Conservation (phyloP, 2,888 invertebrate genomes). For the Imbricaverruca yamaguchii region DNA sequence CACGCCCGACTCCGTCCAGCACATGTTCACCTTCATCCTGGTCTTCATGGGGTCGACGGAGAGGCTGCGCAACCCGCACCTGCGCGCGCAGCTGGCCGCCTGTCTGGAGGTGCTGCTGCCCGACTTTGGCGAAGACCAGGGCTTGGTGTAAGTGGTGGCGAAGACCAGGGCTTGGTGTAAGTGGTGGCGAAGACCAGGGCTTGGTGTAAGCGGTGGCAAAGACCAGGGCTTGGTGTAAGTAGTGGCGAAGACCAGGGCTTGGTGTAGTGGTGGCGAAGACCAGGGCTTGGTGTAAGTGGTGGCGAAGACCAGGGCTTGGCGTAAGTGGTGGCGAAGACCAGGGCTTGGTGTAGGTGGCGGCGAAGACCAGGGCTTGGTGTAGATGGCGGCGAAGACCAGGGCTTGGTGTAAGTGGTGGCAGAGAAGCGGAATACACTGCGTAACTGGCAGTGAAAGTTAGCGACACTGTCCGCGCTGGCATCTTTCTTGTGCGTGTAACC, state of each 20-base stretch:
- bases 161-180: constrained; percentile 41
- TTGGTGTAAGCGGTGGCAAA: no score
- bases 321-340: constrained; percentile 41
- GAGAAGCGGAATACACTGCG: not conserved
- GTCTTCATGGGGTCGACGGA: constrained; percentile 79
- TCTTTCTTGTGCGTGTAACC: no score
- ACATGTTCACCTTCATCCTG: constrained; percentile 56
- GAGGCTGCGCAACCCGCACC: constrained; percentile 80
- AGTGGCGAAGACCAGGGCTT: no score
- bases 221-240: no score
- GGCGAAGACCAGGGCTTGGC: no score
- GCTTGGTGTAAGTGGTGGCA: constrained; percentile 37
- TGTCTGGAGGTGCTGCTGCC: constrained; percentile 80
- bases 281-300: no score
- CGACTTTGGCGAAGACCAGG: constrained; percentile 46
- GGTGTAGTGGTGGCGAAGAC: no score
- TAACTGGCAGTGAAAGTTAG: no score
- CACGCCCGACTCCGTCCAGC: constrained; percentile 54
- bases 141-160: constrained; percentile 37
- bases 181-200: constrained; percentile 28
- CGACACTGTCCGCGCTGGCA: no score
- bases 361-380: no score
- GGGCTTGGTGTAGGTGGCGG: constrained; percentile 39
- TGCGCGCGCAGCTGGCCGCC: constrained; percentile 82
- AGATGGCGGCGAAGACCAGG: constrained; percentile 43